Conservation (phyloP, 2,797 vertebrate genomes). For the Halcyon smyrnensis region DNA sequence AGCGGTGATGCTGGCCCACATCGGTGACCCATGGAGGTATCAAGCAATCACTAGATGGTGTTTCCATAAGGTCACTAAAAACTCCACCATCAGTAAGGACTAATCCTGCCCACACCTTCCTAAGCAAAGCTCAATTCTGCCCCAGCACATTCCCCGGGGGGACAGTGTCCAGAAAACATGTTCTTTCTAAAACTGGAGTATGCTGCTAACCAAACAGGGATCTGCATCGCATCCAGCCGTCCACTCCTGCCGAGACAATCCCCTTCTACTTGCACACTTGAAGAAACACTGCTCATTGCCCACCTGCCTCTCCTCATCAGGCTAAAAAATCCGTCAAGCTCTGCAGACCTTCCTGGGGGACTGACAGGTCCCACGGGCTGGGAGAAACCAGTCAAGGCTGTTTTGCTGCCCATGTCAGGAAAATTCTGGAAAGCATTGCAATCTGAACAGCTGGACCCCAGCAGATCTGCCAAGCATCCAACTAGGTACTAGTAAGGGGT, state of each 20-base stretch:
- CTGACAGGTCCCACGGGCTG: not conserved
- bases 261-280: not conserved
- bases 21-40: not conserved
- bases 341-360: not conserved
- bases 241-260: not conserved
- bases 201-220: not conserved
- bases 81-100: not conserved
- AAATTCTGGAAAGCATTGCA: not conserved
- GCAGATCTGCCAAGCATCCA: not conserved
- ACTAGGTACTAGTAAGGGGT: not conserved
- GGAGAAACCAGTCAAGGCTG: not conserved
- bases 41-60: not conserved
- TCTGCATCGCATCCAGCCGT: not conserved
- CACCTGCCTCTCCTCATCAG: not conserved
- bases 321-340: not conserved
- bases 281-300: not conserved
- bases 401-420: not conserved
- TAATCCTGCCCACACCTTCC: not conserved
- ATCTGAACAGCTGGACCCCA: not conserved
- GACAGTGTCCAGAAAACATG: not conserved
- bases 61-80: not conserved
- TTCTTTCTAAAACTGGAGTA: not conserved
- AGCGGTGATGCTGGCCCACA: not conserved
- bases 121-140: not conserved
- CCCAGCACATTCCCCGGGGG: not conserved